Evolutionary conservation across 2,888 invertebrate genomes (phyloP).

Genomic region (Sthenelais limicola): DNA sequence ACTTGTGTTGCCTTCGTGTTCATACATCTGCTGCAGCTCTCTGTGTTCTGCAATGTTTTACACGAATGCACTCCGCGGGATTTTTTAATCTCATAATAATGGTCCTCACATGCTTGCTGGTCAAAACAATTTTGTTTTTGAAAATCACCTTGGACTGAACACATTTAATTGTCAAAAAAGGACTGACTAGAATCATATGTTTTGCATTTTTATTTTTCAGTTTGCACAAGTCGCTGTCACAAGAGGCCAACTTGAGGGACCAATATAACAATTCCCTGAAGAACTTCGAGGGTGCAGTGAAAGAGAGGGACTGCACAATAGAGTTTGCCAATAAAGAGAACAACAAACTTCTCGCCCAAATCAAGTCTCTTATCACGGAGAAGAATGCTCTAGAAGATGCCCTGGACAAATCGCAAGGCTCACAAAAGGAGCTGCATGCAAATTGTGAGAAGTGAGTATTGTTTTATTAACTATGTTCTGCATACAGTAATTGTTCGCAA

Average conservation of each 20-base stretch:
- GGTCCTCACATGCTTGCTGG: too few species aligned
- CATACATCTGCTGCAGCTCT: too few species aligned
- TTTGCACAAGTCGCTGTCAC: conserved; percentile 63
- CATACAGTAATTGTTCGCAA: too few species aligned
- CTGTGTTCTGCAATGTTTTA: too few species aligned
- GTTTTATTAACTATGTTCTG: too few species aligned
- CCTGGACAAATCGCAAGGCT: conserved; percentile 51
- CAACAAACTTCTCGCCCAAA: conserved; percentile 53
- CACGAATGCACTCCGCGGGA: too few species aligned
- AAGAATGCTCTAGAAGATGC: conserved; percentile 55
- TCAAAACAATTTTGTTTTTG: too few species aligned
- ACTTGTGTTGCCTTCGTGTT: too few species aligned
- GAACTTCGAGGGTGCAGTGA: conserved; percentile 54
- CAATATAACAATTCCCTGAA: conserved; percentile 57
- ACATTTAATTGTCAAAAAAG: too few species aligned
- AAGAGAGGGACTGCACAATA: conserved; percentile 49
- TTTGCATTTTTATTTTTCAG: conserved; percentile 52
- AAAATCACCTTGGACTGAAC: too few species aligned
- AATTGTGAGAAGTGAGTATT: conserved; percentile 45
- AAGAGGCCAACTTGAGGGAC: conserved; percentile 57
- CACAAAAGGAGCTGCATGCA: conserved; percentile 39
- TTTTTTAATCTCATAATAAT: too few species aligned
- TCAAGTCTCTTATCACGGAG: conserved; percentile 53
- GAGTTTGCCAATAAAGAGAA: conserved; percentile 55
- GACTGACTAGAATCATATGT: too few species aligned